Base-by-base conservation (phyloP, 2,797 vertebrate species). In the Orientallactaga sibirica region DNA sequence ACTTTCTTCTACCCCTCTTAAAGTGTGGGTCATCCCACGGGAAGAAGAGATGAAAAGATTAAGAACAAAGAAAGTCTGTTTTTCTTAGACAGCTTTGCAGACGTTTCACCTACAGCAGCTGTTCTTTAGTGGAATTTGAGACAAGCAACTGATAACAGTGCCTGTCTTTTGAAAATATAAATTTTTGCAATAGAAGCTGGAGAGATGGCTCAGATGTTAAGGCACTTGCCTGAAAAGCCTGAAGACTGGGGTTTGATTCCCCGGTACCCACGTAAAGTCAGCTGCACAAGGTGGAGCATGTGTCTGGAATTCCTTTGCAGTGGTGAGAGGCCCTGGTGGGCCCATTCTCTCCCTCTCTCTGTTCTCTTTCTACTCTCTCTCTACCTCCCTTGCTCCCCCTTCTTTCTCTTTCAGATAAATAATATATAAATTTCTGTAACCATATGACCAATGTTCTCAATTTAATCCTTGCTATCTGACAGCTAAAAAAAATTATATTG, bases 401-500 rank as follows among this genome's bases (percentile, higher is more conserved):
- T 37, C 48, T 48, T 48, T 48, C 48, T 48, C 48, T 48, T 7
- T 8, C 8, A 48, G 10, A 48, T 48, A 48, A 48, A 48, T 76
- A 9, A 29, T 66, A 9, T 74, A 8, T 71, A 81, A 55, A 48
- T 81, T 90, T 79, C 29, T 27, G 43, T 75, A 71, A 91, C 37
- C 33, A 80, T 66, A 58, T 75, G 82, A 61, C 29, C 62, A 78
- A 87, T 41, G 2, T 16, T 64, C 3, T 86, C 61, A 55, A 24
- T 61, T 77, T 52, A 94, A 71, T 86, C 76, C 48, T 91, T 89
- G 58, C 70, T 80, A 75, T 18, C 27, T 55, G 43, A n/a, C 20
- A 91, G 48, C 58, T 93, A 62, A 61, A 88, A 64, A 43, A 64
- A 70, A 66, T 79, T 85, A 70, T 1, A 16, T 67, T 88, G 79